A percentile compares a stretch with the other conserved stretches of the same genome.
Conservation (phyloP, 2,113 vertebrate species). For the Paraplagusia blochii region DNA sequence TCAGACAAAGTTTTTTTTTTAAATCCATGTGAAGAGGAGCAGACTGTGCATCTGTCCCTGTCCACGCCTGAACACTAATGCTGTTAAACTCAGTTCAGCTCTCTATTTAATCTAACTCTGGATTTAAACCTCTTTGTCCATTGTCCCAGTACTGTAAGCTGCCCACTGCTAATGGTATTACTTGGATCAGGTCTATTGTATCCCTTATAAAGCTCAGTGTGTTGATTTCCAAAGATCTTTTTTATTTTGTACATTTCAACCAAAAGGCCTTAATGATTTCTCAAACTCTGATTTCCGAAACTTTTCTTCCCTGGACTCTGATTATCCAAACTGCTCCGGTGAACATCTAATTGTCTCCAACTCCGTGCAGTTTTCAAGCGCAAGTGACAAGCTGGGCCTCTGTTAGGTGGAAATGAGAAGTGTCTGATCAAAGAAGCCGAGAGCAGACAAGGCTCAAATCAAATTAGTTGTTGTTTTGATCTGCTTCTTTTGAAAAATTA, state of each 20-base stretch:
- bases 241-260: not conserved
- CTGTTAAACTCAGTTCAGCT: slow-evolving; percentile 61
- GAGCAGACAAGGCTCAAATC: slow-evolving; percentile 21
- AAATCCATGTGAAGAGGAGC: slow-evolving; percentile 68
- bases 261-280: too few relatives aligned
- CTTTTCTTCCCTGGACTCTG: slow-evolving; percentile 1
- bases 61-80: slow-evolving; percentile 54
- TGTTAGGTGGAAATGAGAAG: slow-evolving; percentile 36
- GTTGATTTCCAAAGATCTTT: not conserved
- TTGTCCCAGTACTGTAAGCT: slow-evolving; percentile 53
- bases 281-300: not conserved
- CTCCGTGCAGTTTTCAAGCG: slow-evolving; percentile 32
- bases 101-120: slow-evolving; percentile 72
- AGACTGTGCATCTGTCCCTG: slow-evolving; percentile 59
- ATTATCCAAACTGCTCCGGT: slow-evolving; percentile 36
- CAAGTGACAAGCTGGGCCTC: slow-evolving; percentile 49
- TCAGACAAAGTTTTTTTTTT: slow-evolving; percentile 69
- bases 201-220: not conserved
- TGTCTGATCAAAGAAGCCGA: slow-evolving; percentile 43
- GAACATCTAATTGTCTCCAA: slow-evolving; percentile 52
- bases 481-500: slow-evolving; percentile 7
- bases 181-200: not conserved
- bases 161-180: slow-evolving; percentile 46
- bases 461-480: slow-evolving; percentile 1
- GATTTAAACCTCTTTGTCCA: slow-evolving; percentile 62